Evolutionary conservation across 2,113 vertebrate genomes (phyloP).

Genomic region (Charina bottae): DNA sequence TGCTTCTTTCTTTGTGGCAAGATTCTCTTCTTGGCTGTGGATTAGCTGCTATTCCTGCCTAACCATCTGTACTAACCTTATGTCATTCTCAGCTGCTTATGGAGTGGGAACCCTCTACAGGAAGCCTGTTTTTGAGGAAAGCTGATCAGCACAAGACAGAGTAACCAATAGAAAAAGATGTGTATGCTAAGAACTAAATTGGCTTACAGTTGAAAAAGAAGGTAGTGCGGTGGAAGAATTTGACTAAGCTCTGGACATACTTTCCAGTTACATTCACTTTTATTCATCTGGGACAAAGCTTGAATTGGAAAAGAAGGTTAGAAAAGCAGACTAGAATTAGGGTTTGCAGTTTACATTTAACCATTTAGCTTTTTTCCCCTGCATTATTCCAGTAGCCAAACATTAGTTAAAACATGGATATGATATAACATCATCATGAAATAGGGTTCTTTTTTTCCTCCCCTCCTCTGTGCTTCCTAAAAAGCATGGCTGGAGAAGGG

Average conservation of each 20-base stretch:
- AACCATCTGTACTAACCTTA: slow-evolving; percentile 19
- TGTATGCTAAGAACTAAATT: neutral
- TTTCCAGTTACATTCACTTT: neutral
- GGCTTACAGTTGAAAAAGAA: neutral
- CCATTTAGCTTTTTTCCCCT: neutral
- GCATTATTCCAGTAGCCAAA: neutral
- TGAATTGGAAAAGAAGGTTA: neutral
- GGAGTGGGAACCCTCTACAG: neutral
- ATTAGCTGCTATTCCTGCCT: slow-evolving; percentile 4
- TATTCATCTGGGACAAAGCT: neutral
- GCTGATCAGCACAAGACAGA: neutral
- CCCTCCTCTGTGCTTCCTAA: neutral
- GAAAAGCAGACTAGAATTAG: neutral
- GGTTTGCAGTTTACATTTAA: neutral
- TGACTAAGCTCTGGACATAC: neutral
- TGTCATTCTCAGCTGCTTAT: slow-evolving; percentile 4
- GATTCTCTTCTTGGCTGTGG: neutral
- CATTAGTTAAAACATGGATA: neutral
- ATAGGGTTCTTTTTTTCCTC: neutral
- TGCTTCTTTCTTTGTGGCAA: neutral
- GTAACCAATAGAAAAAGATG: neutral
- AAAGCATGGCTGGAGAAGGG: too few relatives aligned
- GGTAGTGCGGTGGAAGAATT: too few relatives aligned
- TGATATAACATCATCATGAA: neutral
- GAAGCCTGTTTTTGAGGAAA: neutral